Conservation (phyloP, 2,113 vertebrate species). For the Aegotheles bennettii region DNA sequence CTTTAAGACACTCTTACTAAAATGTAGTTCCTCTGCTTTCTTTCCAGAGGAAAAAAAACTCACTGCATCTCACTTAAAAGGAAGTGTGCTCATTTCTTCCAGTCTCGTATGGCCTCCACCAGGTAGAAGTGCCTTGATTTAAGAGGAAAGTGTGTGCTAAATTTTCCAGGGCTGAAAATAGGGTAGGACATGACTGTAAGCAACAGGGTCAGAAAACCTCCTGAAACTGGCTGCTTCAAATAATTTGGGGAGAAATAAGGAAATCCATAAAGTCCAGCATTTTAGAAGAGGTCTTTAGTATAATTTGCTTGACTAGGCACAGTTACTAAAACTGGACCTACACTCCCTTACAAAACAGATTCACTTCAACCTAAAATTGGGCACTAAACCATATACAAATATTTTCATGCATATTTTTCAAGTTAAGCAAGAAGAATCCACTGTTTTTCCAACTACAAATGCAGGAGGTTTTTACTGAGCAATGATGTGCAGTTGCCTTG, state of each 20-base stretch:
- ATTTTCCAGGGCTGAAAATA: not conserved
- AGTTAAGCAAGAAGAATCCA: not conserved
- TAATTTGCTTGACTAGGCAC: not conserved
- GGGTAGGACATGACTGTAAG: not conserved
- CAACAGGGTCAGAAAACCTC: not conserved
- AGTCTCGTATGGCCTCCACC: accelerated
- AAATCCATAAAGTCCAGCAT: not conserved
- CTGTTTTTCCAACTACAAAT: not conserved
- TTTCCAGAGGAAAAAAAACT: not conserved
- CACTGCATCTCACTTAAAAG: not conserved
- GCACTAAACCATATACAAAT: not conserved
- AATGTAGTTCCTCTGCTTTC: not conserved
- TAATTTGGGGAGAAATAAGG: not conserved
- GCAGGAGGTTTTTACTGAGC: not conserved
- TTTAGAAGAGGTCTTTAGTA: not conserved
- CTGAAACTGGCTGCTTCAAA: not conserved
- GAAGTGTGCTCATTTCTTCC: not conserved
- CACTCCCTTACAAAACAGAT: not conserved
- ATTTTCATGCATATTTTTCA: not conserved
- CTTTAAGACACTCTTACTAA: not conserved
- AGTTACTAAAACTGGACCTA: not conserved
- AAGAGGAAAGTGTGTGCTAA: not conserved
- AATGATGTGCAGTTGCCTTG: not conserved
- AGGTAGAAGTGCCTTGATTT: not conserved
- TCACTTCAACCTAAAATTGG: not conserved